Percentiles rank a stretch among this genome's conserved stretches.
Evolutionary conservation across 2,797 vertebrate genomes (phyloP).

Genomic region (Urosaurus nigricauda): DNA sequence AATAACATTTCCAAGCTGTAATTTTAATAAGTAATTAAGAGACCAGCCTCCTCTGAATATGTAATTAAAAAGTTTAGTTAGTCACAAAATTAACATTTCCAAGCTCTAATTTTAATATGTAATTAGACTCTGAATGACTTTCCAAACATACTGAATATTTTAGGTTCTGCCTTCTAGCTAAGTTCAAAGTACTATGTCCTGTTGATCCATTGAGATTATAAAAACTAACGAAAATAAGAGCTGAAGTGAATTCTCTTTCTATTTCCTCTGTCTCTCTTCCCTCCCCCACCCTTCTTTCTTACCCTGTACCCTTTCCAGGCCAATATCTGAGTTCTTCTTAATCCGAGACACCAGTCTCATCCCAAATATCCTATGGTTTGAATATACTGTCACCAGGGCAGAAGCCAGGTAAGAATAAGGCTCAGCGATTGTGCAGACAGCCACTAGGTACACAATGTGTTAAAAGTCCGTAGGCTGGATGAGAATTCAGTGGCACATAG

Average conservation of each 20-base stretch:
- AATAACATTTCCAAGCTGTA: too few species aligned
- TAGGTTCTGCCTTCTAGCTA: not conserved
- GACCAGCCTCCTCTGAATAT: not conserved
- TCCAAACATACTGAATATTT: too few species aligned
- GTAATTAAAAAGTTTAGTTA: too few species aligned
- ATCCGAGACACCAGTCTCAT: constrained; percentile 99
- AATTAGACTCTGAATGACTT: too few species aligned
- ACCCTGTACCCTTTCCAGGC: constrained; percentile 79
- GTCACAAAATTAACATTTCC: too few species aligned
- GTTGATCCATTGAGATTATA: not conserved
- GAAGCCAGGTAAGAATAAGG: constrained; percentile 90
- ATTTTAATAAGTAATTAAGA: not conserved
- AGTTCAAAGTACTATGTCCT: not conserved
- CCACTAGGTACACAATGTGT: not conserved
- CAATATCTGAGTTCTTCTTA: constrained; percentile 97
- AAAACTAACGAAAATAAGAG: not conserved
- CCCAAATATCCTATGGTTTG: constrained; percentile 99
- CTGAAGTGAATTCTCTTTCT: not conserved
- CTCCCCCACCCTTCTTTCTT: not conserved
- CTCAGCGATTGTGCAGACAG: too few species aligned
- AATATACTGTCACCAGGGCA: constrained; percentile 98
- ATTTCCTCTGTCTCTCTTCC: too few species aligned
- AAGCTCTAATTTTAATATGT: too few species aligned
- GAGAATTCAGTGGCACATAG: not conserved
- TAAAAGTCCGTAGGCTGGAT: not conserved